Evolutionary conservation across 2,113 vertebrate species (phyloP).

Genomic region (Peromyscus maniculatus): DNA sequence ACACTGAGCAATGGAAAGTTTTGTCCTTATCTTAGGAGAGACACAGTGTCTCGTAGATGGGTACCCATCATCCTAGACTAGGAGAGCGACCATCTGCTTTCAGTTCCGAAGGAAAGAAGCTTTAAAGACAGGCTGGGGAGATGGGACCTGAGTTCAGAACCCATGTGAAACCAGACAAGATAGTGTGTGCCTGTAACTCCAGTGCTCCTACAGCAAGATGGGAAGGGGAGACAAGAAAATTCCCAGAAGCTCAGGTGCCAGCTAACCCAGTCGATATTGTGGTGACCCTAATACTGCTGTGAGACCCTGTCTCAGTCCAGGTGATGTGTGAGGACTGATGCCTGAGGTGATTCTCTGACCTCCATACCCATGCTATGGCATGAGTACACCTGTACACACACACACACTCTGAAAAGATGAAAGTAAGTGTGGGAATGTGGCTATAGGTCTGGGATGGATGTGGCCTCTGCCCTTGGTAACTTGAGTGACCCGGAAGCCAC

Average conservation of each 20-base stretch:
- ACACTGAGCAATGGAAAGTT: slow-evolving; percentile 8
- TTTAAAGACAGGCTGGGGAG: background rate
- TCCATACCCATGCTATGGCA: too few relatives aligned
- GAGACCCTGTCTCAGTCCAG: background rate
- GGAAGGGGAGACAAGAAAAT: background rate
- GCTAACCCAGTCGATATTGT: too few relatives aligned
- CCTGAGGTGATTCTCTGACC: background rate
- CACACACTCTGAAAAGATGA: background rate
- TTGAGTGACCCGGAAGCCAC: background rate
- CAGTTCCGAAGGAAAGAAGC: background rate
- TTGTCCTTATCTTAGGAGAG: background rate
- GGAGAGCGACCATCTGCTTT: background rate
- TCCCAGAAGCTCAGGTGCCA: background rate
- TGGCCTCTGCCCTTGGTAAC: background rate
- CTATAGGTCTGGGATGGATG: background rate
- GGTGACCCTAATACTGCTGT: background rate
- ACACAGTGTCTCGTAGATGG: background rate
- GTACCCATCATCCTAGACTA: background rate
- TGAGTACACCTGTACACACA: too few relatives aligned
- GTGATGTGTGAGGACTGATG: background rate
- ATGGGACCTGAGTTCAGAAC: too few relatives aligned
- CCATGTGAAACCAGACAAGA: background rate
- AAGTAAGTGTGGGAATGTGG: background rate
- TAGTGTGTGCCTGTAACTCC: background rate
- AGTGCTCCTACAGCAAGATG: background rate